phyloP scores from a whole-genome alignment of 2,888 invertebrate genomes.

The Macrophya alboannulata region DNA sequence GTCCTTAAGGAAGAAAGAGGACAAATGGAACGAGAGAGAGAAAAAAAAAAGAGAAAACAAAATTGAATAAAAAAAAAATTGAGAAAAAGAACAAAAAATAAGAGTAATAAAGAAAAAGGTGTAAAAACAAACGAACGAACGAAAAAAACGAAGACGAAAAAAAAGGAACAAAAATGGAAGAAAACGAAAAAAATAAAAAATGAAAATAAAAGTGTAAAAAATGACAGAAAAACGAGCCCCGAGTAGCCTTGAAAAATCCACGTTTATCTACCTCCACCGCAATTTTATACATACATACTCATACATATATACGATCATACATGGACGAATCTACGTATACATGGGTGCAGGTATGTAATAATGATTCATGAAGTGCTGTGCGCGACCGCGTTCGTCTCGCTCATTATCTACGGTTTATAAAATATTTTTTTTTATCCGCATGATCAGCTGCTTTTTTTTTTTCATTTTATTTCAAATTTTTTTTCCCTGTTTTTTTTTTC shows the following conservation, averaged over 20 bases:
- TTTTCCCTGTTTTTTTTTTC: not conserved
- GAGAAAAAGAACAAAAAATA: no score
- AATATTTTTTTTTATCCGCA: not conserved
- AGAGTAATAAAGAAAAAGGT: no score
- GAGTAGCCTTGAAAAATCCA: not conserved
- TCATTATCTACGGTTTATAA: not conserved
- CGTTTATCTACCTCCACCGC: conserved; percentile 11
- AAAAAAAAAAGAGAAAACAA: not conserved
- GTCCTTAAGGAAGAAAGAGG: conserved; percentile 13
- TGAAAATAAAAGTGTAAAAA: not conserved
- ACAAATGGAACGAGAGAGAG: not conserved
- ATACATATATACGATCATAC: no score
- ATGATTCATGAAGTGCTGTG: conserved; percentile 11
- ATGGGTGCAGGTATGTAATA: not conserved
- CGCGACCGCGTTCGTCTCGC: not conserved
- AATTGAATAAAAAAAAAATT: no score
- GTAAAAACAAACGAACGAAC: not conserved
- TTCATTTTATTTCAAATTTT: not conserved
- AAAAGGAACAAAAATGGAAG: not conserved
- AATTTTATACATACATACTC: not conserved
- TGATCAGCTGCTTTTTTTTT: not conserved
- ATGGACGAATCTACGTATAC: not conserved
- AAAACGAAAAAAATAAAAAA: not conserved
- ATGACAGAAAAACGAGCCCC: not conserved
- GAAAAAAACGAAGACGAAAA: not conserved